Evolutionary conservation across 2,113 vertebrate genomes (phyloP).

Genomic region (Pteruthius melanotis): DNA sequence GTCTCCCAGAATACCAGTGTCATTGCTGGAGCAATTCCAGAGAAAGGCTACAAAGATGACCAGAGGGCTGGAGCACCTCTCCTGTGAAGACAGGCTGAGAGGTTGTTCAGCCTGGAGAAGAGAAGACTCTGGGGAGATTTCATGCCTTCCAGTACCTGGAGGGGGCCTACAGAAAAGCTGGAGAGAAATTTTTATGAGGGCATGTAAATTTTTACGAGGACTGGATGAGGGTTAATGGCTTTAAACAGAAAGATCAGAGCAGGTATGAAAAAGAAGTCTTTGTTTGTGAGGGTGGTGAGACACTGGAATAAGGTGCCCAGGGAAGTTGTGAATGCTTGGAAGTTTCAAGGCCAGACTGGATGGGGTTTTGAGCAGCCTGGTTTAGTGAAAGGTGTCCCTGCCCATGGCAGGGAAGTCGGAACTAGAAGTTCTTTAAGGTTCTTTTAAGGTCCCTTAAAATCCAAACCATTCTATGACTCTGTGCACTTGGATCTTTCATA

Average conservation of each 20-base stretch:
- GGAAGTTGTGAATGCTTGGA: background rate
- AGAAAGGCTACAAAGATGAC: background rate
- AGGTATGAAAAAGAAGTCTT: background rate
- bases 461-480: background rate
- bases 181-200: background rate
- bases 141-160: background rate
- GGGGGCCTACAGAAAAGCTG: background rate
- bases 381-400: background rate
- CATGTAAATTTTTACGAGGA: background rate
- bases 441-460: background rate
- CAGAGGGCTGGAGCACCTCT: background rate
- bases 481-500: background rate
- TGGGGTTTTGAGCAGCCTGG: background rate
- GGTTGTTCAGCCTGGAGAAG: background rate
- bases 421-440: background rate
- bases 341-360: background rate
- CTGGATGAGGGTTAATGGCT: background rate
- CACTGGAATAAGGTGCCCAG: background rate
- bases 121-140: background rate
- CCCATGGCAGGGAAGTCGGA: background rate
- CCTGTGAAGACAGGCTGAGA: background rate
- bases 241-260: background rate
- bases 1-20: background rate
- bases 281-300: background rate
- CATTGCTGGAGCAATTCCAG: background rate